Percentiles rank a stretch among this genome's conserved stretches.
Evolutionary conservation across 2,888 invertebrate genomes (phyloP).

Genomic region (Dolichopus griseipennis): DNA sequence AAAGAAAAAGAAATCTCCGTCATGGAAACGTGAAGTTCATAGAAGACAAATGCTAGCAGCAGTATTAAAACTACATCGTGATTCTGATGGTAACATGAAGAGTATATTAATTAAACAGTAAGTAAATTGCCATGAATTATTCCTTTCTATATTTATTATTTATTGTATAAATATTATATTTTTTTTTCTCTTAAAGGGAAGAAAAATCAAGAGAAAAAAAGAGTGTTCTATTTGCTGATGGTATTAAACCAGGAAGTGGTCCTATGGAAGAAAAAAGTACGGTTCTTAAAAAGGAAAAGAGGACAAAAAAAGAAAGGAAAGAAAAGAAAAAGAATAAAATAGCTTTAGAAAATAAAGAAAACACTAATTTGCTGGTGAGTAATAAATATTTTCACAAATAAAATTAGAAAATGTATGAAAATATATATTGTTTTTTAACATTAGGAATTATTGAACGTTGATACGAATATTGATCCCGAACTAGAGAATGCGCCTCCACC

Average conservation of each 20-base stretch:
- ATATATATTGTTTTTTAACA: background rate
- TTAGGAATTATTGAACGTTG: slow-evolving; percentile 14
- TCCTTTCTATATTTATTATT: background rate
- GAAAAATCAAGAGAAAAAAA: slow-evolving; percentile 17
- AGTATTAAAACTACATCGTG: slow-evolving; percentile 28
- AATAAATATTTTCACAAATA: too few relatives aligned
- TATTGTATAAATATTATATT: background rate
- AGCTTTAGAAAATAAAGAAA: background rate
- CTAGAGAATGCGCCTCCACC: slow-evolving; percentile 31
- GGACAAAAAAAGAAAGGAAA: background rate
- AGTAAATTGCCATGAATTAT: background rate
- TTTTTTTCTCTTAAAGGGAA: background rate
- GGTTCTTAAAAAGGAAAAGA: background rate
- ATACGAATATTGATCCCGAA: slow-evolving; percentile 27
- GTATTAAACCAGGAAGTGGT: slow-evolving; percentile 22
- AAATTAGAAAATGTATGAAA: too few relatives aligned
- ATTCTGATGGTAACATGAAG: slow-evolving; percentile 24
- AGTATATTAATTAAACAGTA: slow-evolving; percentile 26
- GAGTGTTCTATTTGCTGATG: slow-evolving; percentile 23
- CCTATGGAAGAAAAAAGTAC: slow-evolving; percentile 12
- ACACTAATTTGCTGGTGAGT: background rate
- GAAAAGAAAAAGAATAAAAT: background rate
- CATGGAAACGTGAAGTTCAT: slow-evolving; percentile 31
- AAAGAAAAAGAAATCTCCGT: slow-evolving; percentile 20
- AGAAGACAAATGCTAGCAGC: slow-evolving; percentile 28